Conservation (phyloP, 2,888 invertebrate genomes). For the Dichetophora obliterata region DNA sequence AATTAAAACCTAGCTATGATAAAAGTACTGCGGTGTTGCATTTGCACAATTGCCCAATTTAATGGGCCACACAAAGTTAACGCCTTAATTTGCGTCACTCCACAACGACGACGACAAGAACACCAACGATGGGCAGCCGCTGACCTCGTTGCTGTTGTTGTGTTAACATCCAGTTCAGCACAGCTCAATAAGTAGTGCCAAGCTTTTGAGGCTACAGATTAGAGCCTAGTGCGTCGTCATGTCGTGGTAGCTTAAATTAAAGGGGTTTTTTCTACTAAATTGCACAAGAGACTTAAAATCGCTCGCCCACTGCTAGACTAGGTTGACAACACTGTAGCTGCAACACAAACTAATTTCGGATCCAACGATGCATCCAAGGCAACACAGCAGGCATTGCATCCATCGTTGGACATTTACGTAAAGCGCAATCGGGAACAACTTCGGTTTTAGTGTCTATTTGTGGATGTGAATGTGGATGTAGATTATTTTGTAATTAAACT, state of each 20-base stretch:
- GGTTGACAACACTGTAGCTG: not conserved
- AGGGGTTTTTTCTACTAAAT: slow-evolving; percentile 7
- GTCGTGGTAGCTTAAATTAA: not conserved
- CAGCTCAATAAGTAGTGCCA: not conserved
- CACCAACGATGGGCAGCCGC: not conserved
- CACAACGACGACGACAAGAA: not conserved
- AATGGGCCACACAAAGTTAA: slow-evolving; percentile 9
- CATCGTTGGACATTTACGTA: not conserved
- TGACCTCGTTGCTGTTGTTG: not conserved
- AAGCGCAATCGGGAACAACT: not conserved
- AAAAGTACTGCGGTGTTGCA: not conserved
- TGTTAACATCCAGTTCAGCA: not conserved
- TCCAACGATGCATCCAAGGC: slow-evolving; percentile 24
- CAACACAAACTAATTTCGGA: not conserved
- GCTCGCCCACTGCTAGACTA: not conserved
- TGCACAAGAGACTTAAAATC: slow-evolving; percentile 2
- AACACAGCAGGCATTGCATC: not conserved
- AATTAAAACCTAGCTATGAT: not conserved
- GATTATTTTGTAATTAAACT: slow-evolving; percentile 36
- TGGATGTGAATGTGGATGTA: not conserved
- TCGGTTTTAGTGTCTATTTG: not conserved
- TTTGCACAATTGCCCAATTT: slow-evolving; percentile 8
- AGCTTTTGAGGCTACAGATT: slow-evolving; percentile 4
- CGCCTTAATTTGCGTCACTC: not conserved
- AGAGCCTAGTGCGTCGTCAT: not conserved